Evolutionary conservation across 2,113 vertebrate genomes (phyloP), one percentile per base, ranked within the genome.

Genomic region (Sciurus niger): DNA sequence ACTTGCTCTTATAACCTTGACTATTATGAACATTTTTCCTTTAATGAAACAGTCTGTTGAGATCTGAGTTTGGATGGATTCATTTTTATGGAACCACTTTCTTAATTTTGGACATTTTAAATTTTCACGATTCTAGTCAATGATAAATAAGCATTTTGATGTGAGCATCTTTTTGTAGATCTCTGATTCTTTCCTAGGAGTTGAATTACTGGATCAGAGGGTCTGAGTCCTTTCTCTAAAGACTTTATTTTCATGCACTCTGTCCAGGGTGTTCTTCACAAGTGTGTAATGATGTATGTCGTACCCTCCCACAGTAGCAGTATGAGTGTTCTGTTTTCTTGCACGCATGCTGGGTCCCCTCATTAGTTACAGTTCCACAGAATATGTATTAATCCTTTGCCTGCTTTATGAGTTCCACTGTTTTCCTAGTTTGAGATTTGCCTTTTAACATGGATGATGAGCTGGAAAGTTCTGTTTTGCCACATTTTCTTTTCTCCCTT

Each of bases 271-370:
- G 48, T 63, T 63, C 80, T 24, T 89, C 76, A 48, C 20, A 20
- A 72, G 55, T 0, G 43, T 1, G 32, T n/a, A 34, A 37, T 18
- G 84, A n/a, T 30, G 32, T 43, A 0, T 63, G 78, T n/a, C 2
- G 0, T 16, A 7, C 17, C 17, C 13, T 8, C 63, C 53, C 2
- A 4, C 1, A 0, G 4, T 0, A 0, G 48, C 32, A 11, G 11
- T 1, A 1, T 1, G 6, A 34, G 11, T 0, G 0, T 10, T 3
- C 12, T 0, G 4, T 28, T 24, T 40, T 34, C 18, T 32, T 20
- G 13, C 43, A 63, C 0, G 8, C 17, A 2, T 4, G 0, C 14
- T 0, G 51, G 10, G 30, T 40, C 17, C 46, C 76, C 85, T 17
- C 18, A 3, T 78, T 53, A 20, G 58, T 13, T n/a, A 88, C 51